Evolutionary conservation across 2,113 vertebrate genomes (phyloP).

Genomic region (Pomatostomus ruficeps): DNA sequence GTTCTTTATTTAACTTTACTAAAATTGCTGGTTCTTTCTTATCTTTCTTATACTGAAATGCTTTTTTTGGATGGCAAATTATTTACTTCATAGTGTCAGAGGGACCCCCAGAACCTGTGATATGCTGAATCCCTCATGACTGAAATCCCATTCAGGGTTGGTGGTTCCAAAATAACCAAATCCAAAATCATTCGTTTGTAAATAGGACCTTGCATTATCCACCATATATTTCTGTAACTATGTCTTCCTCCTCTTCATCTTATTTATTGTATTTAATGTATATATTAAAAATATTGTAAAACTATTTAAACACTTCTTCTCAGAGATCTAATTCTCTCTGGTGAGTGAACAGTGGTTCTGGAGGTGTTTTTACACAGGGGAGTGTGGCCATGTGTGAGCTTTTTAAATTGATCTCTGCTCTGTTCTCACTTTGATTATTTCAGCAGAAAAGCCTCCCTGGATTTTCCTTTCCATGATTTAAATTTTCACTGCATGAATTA

Average conservation of each 20-base stretch:
- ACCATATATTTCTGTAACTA: neutral
- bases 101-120: neutral
- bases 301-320: neutral
- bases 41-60: neutral
- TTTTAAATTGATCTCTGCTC: neutral
- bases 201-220: neutral
- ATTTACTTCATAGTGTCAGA: neutral
- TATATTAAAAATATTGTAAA: neutral
- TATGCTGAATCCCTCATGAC: fast-evolving
- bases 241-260: neutral
- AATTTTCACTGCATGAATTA: neutral
- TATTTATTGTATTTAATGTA: neutral
- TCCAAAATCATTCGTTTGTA: neutral
- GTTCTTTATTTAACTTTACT: neutral
- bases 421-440: neutral
- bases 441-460: neutral
- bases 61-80: neutral
- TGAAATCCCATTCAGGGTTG: neutral
- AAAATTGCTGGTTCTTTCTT: neutral
- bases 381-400: neutral
- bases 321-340: neutral
- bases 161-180: neutral
- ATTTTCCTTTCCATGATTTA: neutral
- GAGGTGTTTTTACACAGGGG: neutral
- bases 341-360: neutral